phyloP scores from a whole-genome alignment of 2,888 invertebrate species.

The Hydrotaea cyrtoneurina region DNA sequence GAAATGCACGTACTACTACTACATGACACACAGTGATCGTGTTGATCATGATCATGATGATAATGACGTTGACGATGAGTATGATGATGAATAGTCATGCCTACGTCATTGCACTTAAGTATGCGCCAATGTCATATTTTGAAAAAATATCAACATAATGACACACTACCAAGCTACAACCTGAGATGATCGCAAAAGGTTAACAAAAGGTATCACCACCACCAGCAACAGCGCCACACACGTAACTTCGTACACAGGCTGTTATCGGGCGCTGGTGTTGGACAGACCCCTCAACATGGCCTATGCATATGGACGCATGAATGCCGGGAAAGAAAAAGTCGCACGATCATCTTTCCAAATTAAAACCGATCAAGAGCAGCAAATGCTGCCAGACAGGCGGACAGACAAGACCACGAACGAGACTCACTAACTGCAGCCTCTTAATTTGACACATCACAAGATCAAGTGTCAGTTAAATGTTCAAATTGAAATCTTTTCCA shows the following conservation, averaged over 20 bases:
- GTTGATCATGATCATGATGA: constrained; percentile 38
- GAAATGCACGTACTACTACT: constrained; percentile 12
- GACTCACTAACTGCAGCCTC: constrained; percentile 75
- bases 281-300: background rate
- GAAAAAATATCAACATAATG: constrained; percentile 45
- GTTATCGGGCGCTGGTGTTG: too few species aligned
- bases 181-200: constrained; percentile 16
- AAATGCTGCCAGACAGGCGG: constrained; percentile 7
- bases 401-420: background rate
- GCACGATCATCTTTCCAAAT: constrained; percentile 74
- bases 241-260: background rate
- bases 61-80: constrained; percentile 42
- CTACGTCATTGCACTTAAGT: constrained; percentile 74
- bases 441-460: constrained; percentile 79
- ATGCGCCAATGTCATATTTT: constrained; percentile 73
- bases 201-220: constrained; percentile 33
- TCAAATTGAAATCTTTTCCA: constrained; percentile 61
- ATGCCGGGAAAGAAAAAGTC: constrained; percentile 71
- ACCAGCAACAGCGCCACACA: constrained; percentile 11
- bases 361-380: constrained; percentile 50
- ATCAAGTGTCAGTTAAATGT: constrained; percentile 75
- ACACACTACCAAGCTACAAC: constrained; percentile 38
- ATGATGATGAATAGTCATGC: constrained; percentile 65
- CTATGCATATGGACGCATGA: background rate
- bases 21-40: background rate